These are phyloP conservation scores for Dendrocopos noguchii DNA, from an alignment of 2,113 vertebrate genomes.

Conservation along the genomic window DNA sequence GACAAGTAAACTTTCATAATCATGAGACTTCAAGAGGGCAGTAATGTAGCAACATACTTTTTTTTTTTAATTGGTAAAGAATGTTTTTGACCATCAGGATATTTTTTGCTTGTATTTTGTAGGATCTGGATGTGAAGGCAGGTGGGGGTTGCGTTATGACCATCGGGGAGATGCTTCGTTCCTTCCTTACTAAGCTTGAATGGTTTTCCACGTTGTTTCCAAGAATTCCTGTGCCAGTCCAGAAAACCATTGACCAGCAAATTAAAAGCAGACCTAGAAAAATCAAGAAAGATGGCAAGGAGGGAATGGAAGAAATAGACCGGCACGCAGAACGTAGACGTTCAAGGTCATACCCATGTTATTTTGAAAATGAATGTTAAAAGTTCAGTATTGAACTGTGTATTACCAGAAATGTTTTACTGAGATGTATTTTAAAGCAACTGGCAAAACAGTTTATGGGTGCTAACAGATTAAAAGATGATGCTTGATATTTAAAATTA, in stretches of 20 bases:
- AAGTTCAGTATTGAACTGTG: not conserved
- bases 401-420: not conserved
- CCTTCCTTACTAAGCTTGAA: constrained; percentile 97
- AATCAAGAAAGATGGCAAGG: constrained; percentile 86
- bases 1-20: constrained; percentile 72
- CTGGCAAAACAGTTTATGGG: not conserved
- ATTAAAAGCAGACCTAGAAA: constrained; percentile 95
- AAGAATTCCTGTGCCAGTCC: constrained; percentile 97
- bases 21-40: constrained; percentile 75
- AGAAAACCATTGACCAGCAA: constrained; percentile 95
- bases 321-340: constrained; percentile 85
- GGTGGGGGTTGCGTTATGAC: constrained; percentile 98
- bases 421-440: not conserved
- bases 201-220: constrained; percentile 99
- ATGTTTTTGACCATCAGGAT: constrained; percentile 72
- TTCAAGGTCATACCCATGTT: constrained; percentile 81
- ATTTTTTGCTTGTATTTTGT: constrained; percentile 76
- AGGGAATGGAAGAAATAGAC: constrained; percentile 82
- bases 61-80: not conserved
- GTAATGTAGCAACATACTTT: constrained; percentile 68
- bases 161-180: constrained; percentile 96
- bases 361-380: not conserved
- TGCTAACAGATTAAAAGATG: not conserved
- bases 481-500: not conserved
- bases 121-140: constrained; percentile 98